Percentiles rank a stretch among this genome's conserved stretches.
phyloP scores from a whole-genome alignment of 2,888 invertebrate genomes.

The Apodemia hepburni region DNA sequence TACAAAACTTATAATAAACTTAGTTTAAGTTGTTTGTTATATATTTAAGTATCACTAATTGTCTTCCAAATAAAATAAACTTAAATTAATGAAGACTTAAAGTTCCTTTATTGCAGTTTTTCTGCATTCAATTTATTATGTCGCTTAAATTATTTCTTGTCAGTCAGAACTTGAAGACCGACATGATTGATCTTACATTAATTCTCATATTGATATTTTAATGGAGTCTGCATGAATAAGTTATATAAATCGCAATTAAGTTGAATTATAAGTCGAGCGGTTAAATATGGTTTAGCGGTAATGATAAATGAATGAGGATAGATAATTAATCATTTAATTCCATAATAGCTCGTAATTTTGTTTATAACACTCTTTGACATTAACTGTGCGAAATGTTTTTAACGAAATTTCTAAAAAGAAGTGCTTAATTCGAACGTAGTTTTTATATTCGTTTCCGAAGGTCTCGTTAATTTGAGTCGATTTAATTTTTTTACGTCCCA shows the following conservation, averaged over 20 bases:
- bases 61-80: too few relatives aligned
- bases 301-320: neutral
- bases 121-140: slow-evolving; percentile 1
- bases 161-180: neutral
- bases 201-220: slow-evolving; percentile 4
- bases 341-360: neutral
- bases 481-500: too few relatives aligned
- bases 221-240: slow-evolving; percentile 3
- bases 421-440: too few relatives aligned
- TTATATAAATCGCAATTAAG: slow-evolving; percentile 6
- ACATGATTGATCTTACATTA: slow-evolving; percentile 8
- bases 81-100: neutral
- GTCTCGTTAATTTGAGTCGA: too few relatives aligned
- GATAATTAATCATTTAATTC: slow-evolving; percentile 12
- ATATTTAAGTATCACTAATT: too few relatives aligned
- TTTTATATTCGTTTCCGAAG: too few relatives aligned
- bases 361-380: neutral
- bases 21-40: too few relatives aligned
- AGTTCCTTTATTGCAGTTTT: neutral
- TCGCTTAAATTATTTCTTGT: neutral
- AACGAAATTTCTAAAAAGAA: too few relatives aligned
- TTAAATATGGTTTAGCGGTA: slow-evolving; percentile 7
- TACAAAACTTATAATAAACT: too few relatives aligned
- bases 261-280: slow-evolving; percentile 6
- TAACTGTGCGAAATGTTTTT: neutral